Evolutionary conservation across 2,797 vertebrate species (phyloP), one percentile per base, ranked within the genome.

Genomic region (Channallabes apus): DNA sequence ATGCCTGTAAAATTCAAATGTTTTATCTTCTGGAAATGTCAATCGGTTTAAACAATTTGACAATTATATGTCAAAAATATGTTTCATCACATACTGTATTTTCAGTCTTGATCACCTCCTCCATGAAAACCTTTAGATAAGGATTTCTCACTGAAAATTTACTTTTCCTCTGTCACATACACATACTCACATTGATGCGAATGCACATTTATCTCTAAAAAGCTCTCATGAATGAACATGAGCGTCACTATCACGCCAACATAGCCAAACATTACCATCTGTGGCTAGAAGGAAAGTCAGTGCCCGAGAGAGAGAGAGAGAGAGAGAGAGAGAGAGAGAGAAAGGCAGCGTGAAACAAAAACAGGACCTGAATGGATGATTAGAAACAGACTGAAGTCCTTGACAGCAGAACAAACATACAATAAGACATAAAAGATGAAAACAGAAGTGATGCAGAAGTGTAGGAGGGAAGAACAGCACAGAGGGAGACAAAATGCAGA

Each of bases 161-260:
- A 3, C 6, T 62, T 6, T 61, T 2, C 38, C 58, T 24, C 56
- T n/a, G 11, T 59, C 75, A 1, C 29, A 12, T 29, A 67, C 72
- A 78, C 59, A 80, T 41, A 73, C 18, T 58, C 61, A 58, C 56
- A 29, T 54, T 27, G 65, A 64, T 38, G n/a, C 22, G 46, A 56
- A 82, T 67, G 59, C 71, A 73, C 69, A 77, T 59, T 83, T 87
- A 82, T 76, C 46, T 27, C 82, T 87, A 69, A 20, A 29, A 41
- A 54, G 61, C 81, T 35, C 59, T 88, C 83, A 82, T 38, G 61
- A 72, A 84, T 87, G 83, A 85, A 87, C 87, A 88, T 90, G 4
- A 6, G 90, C 92, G 91, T 94, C 92, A 94, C 87, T 59, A 85
- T 59, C 82, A 87, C 85, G 77, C 88, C 89, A 87, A 88, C 89